Base-by-base conservation (phyloP, 2,113 vertebrate genomes). In the Phylloscopus whistleri region DNA sequence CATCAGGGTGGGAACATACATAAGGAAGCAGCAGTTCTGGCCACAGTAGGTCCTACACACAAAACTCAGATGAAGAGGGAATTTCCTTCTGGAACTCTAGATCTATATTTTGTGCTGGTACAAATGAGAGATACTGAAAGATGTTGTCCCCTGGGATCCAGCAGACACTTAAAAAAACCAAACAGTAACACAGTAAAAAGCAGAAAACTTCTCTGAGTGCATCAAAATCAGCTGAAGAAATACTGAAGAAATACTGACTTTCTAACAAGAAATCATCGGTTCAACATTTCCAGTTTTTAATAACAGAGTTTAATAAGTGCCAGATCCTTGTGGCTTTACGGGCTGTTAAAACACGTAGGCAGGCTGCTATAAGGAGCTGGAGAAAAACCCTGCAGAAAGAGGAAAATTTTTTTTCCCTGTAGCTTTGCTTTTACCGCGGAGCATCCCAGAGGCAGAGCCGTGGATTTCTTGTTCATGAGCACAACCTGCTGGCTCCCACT, bases 401-500 rank as follows among this genome's bases (percentile, higher is more conserved):
- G 21, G 52, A 21, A 15, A 51, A 9, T 20, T 35, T 33, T 52
- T 7, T 37, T 37, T 37, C 4, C 26, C 37, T 31, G 56, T 7
- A 56, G 28, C 48, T 93, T 55, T 39, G 64, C 15, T 41, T 89
- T 82, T 10, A 2, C 44, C 46, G 8, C 0, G 26, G 81, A 72
- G 41, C 91, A 75, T 16, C 16, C 15, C 18, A 21, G 51, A 18
- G 64, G 51, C 75, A 73, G 80, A 73, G 51, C 60, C 48, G 62
- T 3, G 49, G 22, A 97, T 97, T 95, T 8, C 62, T 96, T 51
- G 91, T 83, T 63, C 70, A 3, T 28, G 93, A 96, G 96, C 97
- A 89, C 97, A 96, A 49, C 97, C 97, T 97, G 95, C 91, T 13
- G 96, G 97, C 79, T 67, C 53, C 43, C 2, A 8, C 7, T 0